Conservation (phyloP, 2,113 vertebrate genomes). For the Himantopus leucocephalus region DNA sequence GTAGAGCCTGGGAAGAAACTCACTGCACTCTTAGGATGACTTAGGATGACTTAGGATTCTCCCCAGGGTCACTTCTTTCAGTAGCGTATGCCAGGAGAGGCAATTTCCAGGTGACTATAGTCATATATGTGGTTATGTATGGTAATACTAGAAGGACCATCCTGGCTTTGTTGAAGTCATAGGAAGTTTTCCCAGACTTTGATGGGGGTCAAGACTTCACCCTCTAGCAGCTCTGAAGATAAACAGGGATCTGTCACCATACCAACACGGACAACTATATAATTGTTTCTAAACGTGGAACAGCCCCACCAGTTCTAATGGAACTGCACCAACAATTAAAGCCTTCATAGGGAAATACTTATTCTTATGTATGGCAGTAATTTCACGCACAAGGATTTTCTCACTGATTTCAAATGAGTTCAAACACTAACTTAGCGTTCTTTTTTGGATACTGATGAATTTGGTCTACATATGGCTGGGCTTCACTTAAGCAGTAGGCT, state of each 20-base stretch:
- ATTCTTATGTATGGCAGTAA: not conserved
- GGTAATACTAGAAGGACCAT: not conserved
- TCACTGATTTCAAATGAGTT: not conserved
- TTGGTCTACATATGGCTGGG: not conserved
- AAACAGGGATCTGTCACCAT: not conserved
- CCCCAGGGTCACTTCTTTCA: not conserved
- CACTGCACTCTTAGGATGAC: fast-evolving
- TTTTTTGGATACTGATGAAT: not conserved
- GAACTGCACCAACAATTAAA: not conserved
- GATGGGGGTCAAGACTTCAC: not conserved
- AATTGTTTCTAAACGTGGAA: not conserved
- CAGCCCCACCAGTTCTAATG: not conserved
- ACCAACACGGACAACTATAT: not conserved
- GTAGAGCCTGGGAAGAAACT: not conserved
- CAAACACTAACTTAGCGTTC: not conserved
- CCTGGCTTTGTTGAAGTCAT: not conserved
- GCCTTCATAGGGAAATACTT: not conserved
- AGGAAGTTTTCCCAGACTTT: not conserved
- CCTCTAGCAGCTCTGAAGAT: not conserved
- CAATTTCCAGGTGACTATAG: not conserved
- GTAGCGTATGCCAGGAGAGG: not conserved
- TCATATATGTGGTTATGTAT: not conserved
- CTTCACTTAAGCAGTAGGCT: not conserved
- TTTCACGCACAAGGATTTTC: not conserved
- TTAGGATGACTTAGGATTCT: not conserved